Evolutionary conservation across 2,797 vertebrate genomes (phyloP).

Genomic region (Lophius americanus): DNA sequence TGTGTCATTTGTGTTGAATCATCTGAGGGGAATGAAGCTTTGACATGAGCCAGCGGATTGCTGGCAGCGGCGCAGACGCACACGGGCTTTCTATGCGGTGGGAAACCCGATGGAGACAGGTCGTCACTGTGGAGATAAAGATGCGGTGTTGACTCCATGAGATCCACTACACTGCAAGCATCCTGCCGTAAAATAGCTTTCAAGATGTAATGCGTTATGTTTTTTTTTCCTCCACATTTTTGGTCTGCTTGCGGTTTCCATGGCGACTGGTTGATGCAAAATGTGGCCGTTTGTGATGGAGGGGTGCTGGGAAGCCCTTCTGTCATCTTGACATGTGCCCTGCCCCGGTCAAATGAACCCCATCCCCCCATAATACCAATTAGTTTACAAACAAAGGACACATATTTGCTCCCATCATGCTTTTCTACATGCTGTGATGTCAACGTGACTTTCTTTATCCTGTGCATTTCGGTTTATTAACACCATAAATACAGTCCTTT

Average conservation of each 20-base stretch:
- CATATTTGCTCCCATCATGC: slow-evolving; percentile 20
- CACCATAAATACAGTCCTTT: neutral
- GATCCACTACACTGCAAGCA: neutral
- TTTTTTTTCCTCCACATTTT: slow-evolving; percentile 14
- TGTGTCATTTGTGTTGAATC: slow-evolving; percentile 51
- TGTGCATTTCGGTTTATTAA: too few relatives aligned
- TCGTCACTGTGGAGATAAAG: neutral
- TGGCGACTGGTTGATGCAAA: slow-evolving; percentile 60
- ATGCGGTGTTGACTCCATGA: neutral
- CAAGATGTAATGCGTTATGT: neutral
- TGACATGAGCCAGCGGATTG: slow-evolving; percentile 56
- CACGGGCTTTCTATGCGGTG: slow-evolving; percentile 44
- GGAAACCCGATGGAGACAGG: slow-evolving; percentile 30
- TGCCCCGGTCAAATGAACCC: slow-evolving; percentile 23
- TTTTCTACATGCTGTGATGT: slow-evolving; percentile 6
- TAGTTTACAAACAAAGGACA: slow-evolving; percentile 46
- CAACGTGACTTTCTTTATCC: too few relatives aligned
- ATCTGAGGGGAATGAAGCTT: slow-evolving; percentile 51
- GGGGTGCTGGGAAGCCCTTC: slow-evolving; percentile 67
- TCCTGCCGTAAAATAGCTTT: neutral
- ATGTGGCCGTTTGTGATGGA: slow-evolving; percentile 36
- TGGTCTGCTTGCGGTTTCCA: slow-evolving; percentile 61
- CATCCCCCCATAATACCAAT: slow-evolving; percentile 20
- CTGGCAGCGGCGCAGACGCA: slow-evolving; percentile 63
- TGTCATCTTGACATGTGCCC: slow-evolving; percentile 64